Percentiles rank a stretch among this genome's conserved stretches.
Evolutionary conservation across 37 sponge, comb jelly and placozoan species (phyloP).

Genomic region (Crambe crambe): DNA sequence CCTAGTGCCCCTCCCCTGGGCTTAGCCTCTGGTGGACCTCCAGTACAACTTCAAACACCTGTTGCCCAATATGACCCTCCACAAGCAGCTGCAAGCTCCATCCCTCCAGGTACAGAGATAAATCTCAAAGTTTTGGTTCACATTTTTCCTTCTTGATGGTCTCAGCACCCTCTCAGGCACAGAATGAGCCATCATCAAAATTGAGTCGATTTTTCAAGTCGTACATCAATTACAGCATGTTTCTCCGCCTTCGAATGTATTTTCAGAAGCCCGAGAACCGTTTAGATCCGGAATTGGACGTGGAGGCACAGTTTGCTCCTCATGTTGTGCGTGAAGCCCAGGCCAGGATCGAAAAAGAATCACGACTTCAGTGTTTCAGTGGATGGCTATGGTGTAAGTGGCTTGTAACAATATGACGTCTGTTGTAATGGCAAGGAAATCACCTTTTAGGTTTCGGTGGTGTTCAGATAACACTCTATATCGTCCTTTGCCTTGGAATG

Average conservation of each 20-base stretch:
- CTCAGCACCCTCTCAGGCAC: background rate
- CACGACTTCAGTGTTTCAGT: slow-evolving; percentile 43
- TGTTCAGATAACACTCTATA: slow-evolving; percentile 4
- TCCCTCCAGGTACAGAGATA: background rate
- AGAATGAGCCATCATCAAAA: background rate
- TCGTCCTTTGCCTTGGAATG: slow-evolving; percentile 50
- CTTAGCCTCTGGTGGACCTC: no score
- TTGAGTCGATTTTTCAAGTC: background rate
- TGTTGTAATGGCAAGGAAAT: background rate
- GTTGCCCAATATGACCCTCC: no score
- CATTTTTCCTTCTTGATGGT: background rate
- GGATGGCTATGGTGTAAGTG: slow-evolving; percentile 67
- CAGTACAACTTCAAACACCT: no score
- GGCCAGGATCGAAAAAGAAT: background rate
- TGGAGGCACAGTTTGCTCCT: slow-evolving; percentile 50
- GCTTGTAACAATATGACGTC: background rate
- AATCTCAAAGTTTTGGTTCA: no score
- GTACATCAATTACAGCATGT: slow-evolving; percentile 32
- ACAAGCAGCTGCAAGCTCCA: background rate
- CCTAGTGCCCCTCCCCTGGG: slow-evolving; percentile 43
- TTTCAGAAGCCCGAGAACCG: background rate
- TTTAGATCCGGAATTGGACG: slow-evolving; percentile 57
- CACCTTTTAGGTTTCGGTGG: slow-evolving; percentile 37
- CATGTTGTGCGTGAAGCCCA: background rate
- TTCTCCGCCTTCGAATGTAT: slow-evolving; percentile 30